These are phyloP conservation scores for Pelusios castaneus DNA, from an alignment of 2,113 vertebrate species.

Conservation along the genomic window DNA sequence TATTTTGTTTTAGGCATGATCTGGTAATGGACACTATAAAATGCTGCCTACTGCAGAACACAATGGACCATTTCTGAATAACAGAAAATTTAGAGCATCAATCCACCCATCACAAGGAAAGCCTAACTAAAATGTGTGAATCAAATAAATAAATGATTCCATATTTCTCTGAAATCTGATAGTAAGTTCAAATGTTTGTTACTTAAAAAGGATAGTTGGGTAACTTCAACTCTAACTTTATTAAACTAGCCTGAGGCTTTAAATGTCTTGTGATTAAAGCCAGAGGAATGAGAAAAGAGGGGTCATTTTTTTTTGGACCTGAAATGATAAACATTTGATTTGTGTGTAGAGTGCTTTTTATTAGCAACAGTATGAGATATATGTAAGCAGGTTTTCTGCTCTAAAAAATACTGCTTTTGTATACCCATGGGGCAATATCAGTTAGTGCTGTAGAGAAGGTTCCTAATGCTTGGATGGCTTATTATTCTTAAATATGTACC, in stretches of 20 bases:
- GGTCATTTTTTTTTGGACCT: neutral
- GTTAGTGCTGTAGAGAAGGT: neutral
- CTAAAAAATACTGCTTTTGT: neutral
- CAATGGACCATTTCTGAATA: slow-evolving; percentile 32
- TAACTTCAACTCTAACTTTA: slow-evolving; percentile 8
- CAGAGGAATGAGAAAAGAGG: neutral
- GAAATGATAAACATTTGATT: neutral
- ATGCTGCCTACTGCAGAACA: slow-evolving; percentile 21
- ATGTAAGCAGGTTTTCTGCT: neutral
- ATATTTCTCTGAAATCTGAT: neutral
- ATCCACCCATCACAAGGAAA: slow-evolving; percentile 41
- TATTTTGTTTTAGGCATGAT: slow-evolving; percentile 44
- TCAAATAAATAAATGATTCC: slow-evolving; percentile 46
- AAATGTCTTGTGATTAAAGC: neutral
- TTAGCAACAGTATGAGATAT: neutral
- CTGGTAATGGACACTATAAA: slow-evolving; percentile 42
- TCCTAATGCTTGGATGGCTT: neutral
- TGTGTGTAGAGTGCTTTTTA: neutral
- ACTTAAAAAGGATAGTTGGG: slow-evolving; percentile 8
- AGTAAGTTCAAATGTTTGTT: slow-evolving; percentile 37
- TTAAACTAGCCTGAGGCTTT: neutral
- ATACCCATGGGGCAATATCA: neutral
- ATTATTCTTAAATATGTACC: neutral
- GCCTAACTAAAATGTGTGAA: slow-evolving; percentile 3
- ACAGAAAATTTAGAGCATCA: slow-evolving; percentile 39